Evolutionary conservation across 2,797 vertebrate genomes (phyloP).

Genomic region (Artibeus lituratus): DNA sequence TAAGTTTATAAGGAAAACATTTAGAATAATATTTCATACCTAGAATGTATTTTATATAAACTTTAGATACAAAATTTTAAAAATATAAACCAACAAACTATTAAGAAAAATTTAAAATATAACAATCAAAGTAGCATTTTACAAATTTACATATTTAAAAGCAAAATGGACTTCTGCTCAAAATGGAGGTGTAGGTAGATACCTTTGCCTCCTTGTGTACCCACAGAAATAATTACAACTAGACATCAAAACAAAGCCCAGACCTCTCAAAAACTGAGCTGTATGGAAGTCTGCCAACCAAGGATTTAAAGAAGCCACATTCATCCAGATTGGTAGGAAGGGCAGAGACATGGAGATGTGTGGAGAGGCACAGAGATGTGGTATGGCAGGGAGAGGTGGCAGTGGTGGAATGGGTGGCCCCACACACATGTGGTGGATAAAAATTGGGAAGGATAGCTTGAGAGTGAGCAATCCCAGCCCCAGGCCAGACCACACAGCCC

Average conservation of each 20-base stretch:
- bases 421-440: background rate
- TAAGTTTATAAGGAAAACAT: background rate
- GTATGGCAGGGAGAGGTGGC: background rate
- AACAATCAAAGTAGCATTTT: background rate
- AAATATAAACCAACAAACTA: background rate
- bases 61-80: background rate
- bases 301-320: background rate
- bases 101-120: background rate
- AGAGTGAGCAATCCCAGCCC: background rate
- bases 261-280: background rate
- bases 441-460: background rate
- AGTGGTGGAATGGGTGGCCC: background rate
- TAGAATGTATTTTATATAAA: background rate
- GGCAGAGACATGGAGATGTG: background rate
- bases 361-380: background rate
- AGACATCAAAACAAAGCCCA: background rate
- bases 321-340: background rate
- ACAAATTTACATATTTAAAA: conserved; percentile 18
- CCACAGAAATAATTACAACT: background rate
- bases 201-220: background rate
- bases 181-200: background rate
- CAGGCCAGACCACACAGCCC: background rate
- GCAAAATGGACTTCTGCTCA: background rate
- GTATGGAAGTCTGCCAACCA: too few relatives aligned
- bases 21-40: background rate